Percentiles rank a stretch among this genome's conserved stretches.
These are phyloP conservation scores for Nesogale talazaci DNA, from an alignment of 2,113 vertebrate genomes.

Conservation along the genomic window DNA sequence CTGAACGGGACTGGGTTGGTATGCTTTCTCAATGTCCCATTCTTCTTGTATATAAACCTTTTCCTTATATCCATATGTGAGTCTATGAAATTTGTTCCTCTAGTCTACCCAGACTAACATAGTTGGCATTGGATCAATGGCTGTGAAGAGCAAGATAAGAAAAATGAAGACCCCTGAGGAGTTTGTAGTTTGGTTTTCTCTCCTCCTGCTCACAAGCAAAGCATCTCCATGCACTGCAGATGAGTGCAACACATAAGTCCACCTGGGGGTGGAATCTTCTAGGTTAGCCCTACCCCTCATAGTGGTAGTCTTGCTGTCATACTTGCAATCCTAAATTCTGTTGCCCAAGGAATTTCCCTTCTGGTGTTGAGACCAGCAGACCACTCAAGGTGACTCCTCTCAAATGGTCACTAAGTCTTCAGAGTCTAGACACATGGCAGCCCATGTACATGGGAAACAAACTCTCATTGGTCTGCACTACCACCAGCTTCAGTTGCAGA, in stretches of 20 bases:
- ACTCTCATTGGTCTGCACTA: neutral
- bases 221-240: fast-evolving
- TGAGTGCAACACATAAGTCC: fast-evolving
- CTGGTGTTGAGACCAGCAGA: neutral
- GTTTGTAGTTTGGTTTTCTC: neutral
- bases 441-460: neutral
- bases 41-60: no score
- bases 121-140: no score
- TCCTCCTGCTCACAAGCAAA: fast-evolving
- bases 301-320: no score
- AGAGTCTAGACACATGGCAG: neutral
- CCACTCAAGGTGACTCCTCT: neutral
- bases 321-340: neutral
- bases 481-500: neutral
- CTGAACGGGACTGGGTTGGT: no score
- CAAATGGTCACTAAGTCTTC: neutral
- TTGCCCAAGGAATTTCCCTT: neutral
- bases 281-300: neutral
- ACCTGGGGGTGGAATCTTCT: no score
- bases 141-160: neutral
- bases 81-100: no score
- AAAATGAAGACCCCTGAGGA: no score
- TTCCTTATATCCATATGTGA: no score
- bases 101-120: no score
- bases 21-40: no score